phyloP scores from a whole-genome alignment of 2,888 invertebrate genomes.

The Piscicola geometra region DNA sequence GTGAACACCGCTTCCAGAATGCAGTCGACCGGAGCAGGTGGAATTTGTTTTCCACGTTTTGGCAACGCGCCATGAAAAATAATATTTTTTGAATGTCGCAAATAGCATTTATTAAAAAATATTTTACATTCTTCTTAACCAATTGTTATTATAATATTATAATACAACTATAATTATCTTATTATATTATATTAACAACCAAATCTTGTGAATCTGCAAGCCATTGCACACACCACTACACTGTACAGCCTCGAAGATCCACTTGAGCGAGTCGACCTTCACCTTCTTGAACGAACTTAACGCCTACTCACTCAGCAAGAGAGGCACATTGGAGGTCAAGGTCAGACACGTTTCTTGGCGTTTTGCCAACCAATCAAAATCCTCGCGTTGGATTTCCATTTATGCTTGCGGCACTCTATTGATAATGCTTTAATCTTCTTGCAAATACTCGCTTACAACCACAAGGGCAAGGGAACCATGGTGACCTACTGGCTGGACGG shows the following conservation, averaged over 20 bases:
- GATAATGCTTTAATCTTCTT: too few species aligned
- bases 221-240: background rate
- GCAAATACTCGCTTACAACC: too few species aligned
- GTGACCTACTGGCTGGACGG: constrained; percentile 32
- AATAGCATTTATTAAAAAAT: too few species aligned
- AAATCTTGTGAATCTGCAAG: too few species aligned
- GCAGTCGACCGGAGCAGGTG: constrained; percentile 22
- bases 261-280: constrained; percentile 27
- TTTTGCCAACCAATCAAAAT: too few species aligned
- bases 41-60: background rate
- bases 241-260: constrained; percentile 25
- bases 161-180: too few species aligned
- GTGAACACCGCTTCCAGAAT: constrained; percentile 31
- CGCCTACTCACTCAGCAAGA: constrained; percentile 12
- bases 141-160: too few species aligned
- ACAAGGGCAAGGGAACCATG: constrained; percentile 36
- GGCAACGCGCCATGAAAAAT: background rate
- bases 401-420: too few species aligned
- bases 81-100: background rate
- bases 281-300: constrained; percentile 14
- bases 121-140: too few species aligned
- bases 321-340: constrained; percentile 31
- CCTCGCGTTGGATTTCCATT: too few species aligned
- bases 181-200: too few species aligned
- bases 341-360: too few species aligned